Evolutionary conservation across 2,113 vertebrate species (phyloP).

Genomic region (Neodontobutis hainanensis): DNA sequence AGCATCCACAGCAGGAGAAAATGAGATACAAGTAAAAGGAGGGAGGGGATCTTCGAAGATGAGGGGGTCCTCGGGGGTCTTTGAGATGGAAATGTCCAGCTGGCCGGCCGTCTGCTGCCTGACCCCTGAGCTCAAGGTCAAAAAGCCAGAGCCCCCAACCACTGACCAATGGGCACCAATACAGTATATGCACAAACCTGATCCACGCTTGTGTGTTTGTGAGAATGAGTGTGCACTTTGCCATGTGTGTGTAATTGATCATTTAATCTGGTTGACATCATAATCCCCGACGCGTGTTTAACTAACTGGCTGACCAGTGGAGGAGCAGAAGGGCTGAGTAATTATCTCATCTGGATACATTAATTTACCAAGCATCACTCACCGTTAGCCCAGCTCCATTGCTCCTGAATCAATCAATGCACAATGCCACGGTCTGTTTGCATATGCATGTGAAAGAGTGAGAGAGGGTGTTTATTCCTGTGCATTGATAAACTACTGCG

Average conservation of each 20-base stretch:
- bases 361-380: slow-evolving; percentile 65
- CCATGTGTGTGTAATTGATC: slow-evolving; percentile 67
- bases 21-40: slow-evolving; percentile 81
- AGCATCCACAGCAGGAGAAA: slow-evolving; percentile 68
- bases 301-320: slow-evolving; percentile 65
- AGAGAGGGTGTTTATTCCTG: slow-evolving; percentile 1
- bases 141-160: slow-evolving; percentile 82
- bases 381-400: slow-evolving; percentile 42
- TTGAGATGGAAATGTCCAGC: slow-evolving; percentile 99
- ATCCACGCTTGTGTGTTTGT: not conserved
- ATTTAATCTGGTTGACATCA: slow-evolving; percentile 77
- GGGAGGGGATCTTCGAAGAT: slow-evolving; percentile 56
- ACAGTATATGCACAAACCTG: not conserved
- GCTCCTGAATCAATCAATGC: slow-evolving; percentile 51
- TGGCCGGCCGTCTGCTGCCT: slow-evolving; percentile 96
- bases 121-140: slow-evolving; percentile 95
- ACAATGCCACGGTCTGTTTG: slow-evolving; percentile 26
- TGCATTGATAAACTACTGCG: slow-evolving; percentile 10
- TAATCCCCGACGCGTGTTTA: slow-evolving; percentile 78
- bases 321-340: slow-evolving; percentile 68
- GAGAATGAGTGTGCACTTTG: slow-evolving; percentile 49
- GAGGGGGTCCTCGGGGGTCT: slow-evolving; percentile 76
- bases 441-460: not conserved
- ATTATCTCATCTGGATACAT: slow-evolving; percentile 75
- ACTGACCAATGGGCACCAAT: slow-evolving; percentile 49